These are phyloP conservation scores for Clarias gariepinus DNA, from an alignment of 2,113 vertebrate species.

Conservation along the genomic window DNA sequence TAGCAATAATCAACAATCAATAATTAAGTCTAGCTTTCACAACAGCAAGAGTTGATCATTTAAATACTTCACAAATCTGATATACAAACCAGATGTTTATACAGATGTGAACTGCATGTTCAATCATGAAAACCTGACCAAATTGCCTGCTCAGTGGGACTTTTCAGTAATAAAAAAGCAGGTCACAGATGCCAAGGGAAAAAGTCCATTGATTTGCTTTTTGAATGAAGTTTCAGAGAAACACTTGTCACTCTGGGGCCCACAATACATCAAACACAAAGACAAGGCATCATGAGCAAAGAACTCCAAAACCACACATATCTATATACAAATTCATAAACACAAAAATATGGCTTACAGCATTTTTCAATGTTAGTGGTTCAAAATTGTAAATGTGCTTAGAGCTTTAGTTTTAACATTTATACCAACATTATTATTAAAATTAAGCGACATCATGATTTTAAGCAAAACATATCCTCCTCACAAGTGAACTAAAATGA, in stretches of 20 bases:
- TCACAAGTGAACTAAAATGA: constrained; percentile 9
- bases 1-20: constrained; percentile 13
- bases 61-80: constrained; percentile 19
- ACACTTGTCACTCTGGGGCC: not conserved
- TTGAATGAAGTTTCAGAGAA: not conserved
- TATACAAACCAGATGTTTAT: constrained; percentile 6
- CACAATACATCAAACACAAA: constrained; percentile 22
- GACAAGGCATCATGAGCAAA: not conserved
- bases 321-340: constrained; percentile 27
- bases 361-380: not conserved
- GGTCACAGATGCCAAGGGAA: constrained; percentile 4
- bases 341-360: constrained; percentile 44
- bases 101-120: constrained; percentile 15
- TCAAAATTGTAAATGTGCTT: not conserved
- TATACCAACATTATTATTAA: not conserved
- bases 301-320: constrained; percentile 8
- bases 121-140: not conserved
- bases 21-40: constrained; percentile 9
- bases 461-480: not conserved
- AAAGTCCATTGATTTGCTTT: constrained; percentile 17
- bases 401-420: not conserved
- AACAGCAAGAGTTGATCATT: constrained; percentile 11
- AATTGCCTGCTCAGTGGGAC: not conserved
- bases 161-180: not conserved
- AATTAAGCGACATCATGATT: not conserved